phyloP scores from a whole-genome alignment of 2,888 invertebrate genomes.

The Eristalis arbustorum region DNA sequence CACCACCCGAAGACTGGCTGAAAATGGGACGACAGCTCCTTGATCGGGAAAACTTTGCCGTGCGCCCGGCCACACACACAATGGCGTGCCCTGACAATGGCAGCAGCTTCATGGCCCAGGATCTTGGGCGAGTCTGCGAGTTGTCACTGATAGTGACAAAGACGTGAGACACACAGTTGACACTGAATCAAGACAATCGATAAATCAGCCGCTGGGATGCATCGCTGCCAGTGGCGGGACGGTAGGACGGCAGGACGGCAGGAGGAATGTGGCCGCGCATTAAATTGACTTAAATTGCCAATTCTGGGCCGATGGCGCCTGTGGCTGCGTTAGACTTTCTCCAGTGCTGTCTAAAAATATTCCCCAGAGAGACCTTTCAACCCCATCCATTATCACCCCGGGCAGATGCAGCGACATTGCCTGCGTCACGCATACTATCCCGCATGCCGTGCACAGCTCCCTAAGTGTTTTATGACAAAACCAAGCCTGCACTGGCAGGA shows the following conservation, averaged over 20 bases:
- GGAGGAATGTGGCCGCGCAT: slow-evolving; percentile 42
- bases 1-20: slow-evolving; percentile 46
- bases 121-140: background rate
- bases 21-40: slow-evolving; percentile 61
- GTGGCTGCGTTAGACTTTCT: slow-evolving; percentile 49
- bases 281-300: slow-evolving; percentile 67
- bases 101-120: slow-evolving; percentile 37
- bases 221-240: slow-evolving; percentile 8
- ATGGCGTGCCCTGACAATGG: slow-evolving; percentile 53
- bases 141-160: slow-evolving; percentile 18
- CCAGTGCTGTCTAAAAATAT: slow-evolving; percentile 59
- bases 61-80: slow-evolving; percentile 16
- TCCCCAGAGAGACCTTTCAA: slow-evolving; percentile 53
- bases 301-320: slow-evolving; percentile 53
- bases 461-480: slow-evolving; percentile 69
- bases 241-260: background rate
- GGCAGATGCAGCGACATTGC: slow-evolving; percentile 34
- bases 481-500: slow-evolving; percentile 61
- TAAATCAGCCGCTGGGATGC: slow-evolving; percentile 57
- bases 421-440: slow-evolving; percentile 49
- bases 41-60: slow-evolving; percentile 44
- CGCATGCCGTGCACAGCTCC: slow-evolving; percentile 33
- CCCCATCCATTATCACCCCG: slow-evolving; percentile 63
- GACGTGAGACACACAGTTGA: slow-evolving; percentile 13
- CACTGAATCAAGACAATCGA: slow-evolving; percentile 62